These are phyloP conservation scores for Apodemia duryi DNA, from an alignment of 2,888 invertebrate species.

Conservation along the genomic window DNA sequence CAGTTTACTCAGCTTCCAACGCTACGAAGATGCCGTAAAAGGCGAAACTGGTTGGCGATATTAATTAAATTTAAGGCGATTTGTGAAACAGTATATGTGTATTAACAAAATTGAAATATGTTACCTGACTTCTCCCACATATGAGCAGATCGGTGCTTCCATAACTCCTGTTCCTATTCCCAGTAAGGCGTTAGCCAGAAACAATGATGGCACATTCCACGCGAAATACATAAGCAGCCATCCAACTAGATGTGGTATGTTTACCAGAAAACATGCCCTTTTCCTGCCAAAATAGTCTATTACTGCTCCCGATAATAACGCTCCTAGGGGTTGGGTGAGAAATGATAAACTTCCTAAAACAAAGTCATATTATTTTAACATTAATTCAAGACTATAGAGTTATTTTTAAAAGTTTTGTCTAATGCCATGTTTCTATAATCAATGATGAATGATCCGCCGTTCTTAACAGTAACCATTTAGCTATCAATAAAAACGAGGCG, in stretches of 20 bases:
- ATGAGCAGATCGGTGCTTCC: constrained; percentile 80
- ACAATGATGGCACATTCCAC: constrained; percentile 61
- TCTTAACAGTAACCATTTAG: too few relatives aligned
- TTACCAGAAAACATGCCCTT: constrained; percentile 72
- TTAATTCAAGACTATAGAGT: neutral
- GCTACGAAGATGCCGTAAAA: too few relatives aligned
- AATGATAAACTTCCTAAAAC: constrained; percentile 75
- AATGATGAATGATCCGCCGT: too few relatives aligned
- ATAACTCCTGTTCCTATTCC: constrained; percentile 79
- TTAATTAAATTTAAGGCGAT: too few relatives aligned
- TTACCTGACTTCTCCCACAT: constrained; percentile 79
- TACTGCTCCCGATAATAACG: constrained; percentile 73
- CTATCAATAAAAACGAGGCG: too few relatives aligned
- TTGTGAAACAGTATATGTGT: too few relatives aligned
- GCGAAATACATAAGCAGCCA: constrained; percentile 76
- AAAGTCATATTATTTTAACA: constrained; percentile 12
- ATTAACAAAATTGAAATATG: neutral
- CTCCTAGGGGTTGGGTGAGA: constrained; percentile 78
- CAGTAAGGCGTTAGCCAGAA: constrained; percentile 67
- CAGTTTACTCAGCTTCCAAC: too few relatives aligned
- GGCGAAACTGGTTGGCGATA: too few relatives aligned
- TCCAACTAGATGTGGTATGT: constrained; percentile 74
- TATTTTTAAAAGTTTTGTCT: too few relatives aligned
- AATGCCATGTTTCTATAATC: too few relatives aligned
- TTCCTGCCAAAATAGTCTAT: constrained; percentile 79